Conservation (phyloP, 2,113 vertebrate species). For the Xiphorhynchus elegans region DNA sequence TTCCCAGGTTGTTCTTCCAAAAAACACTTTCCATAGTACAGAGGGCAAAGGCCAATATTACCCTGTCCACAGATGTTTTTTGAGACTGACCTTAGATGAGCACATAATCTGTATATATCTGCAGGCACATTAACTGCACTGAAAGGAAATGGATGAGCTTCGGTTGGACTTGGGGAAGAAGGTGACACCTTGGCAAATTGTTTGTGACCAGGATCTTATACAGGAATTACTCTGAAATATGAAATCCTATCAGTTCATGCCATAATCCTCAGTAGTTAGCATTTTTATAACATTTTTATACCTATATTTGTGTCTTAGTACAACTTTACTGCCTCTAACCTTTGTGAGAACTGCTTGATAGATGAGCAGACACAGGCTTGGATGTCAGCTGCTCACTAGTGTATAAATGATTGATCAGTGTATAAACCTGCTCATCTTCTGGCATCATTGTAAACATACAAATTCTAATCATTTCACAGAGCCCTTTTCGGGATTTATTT, state of each 20-base stretch:
- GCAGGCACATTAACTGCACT: neutral
- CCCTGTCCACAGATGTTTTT: neutral
- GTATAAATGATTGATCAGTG: slow-evolving; percentile 47
- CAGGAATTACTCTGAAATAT: neutral
- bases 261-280: neutral
- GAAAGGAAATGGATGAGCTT: neutral
- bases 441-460: slow-evolving; percentile 4
- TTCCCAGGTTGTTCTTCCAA: neutral
- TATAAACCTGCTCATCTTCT: slow-evolving; percentile 38
- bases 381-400: slow-evolving; percentile 6
- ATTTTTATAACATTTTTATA: slow-evolving; percentile 22
- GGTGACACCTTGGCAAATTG: neutral
- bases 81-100: neutral
- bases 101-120: neutral
- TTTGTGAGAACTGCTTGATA: slow-evolving; percentile 16
- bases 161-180: neutral
- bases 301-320: neutral
- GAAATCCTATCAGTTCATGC: neutral
- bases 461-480: slow-evolving; percentile 43
- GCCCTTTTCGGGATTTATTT: slow-evolving; percentile 35
- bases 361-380: neutral
- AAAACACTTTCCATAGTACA: neutral
- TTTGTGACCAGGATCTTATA: neutral
- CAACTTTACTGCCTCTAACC: neutral
- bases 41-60: neutral